Percentiles rank a stretch among this genome's conserved stretches.
These are phyloP conservation scores for Epistrophella euchroma DNA, from an alignment of 2,888 invertebrate species.

Conservation along the genomic window DNA sequence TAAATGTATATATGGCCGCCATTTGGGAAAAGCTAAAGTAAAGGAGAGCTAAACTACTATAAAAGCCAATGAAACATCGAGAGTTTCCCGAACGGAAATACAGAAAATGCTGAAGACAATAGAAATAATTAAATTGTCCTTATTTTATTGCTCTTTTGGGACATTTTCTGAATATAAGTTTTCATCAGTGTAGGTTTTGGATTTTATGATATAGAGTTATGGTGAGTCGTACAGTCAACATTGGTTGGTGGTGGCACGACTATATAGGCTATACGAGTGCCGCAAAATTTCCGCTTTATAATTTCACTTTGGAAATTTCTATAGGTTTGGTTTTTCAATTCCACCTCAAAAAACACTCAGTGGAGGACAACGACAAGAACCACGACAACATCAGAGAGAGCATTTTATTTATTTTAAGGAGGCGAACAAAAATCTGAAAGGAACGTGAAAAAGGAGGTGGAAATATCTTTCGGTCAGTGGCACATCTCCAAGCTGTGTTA, in stretches of 20 bases:
- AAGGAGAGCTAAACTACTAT: constrained; percentile 9
- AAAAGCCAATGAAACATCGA: constrained; percentile 34
- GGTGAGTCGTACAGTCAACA: constrained; percentile 40
- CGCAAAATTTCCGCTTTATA: constrained; percentile 51
- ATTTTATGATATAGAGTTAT: neutral
- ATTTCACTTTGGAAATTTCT: constrained; percentile 54
- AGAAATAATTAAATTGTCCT: constrained; percentile 69
- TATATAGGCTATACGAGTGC: neutral
- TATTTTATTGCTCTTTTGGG: constrained; percentile 67
- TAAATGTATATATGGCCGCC: no score
- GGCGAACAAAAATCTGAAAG: constrained; percentile 16
- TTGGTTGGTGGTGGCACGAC: constrained; percentile 8
- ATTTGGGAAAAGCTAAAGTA: constrained; percentile 24
- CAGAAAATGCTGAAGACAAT: constrained; percentile 58
- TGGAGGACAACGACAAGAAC: constrained; percentile 1
- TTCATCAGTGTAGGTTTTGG: constrained; percentile 17
- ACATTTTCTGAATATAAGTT: constrained; percentile 56
- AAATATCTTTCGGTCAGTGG: constrained; percentile 71
- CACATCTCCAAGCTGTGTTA: constrained; percentile 65
- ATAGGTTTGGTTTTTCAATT: constrained; percentile 27
- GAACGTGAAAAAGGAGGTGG: constrained; percentile 27
- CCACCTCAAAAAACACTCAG: constrained; percentile 33
- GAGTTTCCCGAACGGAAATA: constrained; percentile 12
- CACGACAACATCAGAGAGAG: constrained; percentile 15
- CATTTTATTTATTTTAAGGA: constrained; percentile 49